These are phyloP conservation scores for Bimastos eiseni DNA, from an alignment of 2,888 invertebrate species.

Conservation along the genomic window DNA sequence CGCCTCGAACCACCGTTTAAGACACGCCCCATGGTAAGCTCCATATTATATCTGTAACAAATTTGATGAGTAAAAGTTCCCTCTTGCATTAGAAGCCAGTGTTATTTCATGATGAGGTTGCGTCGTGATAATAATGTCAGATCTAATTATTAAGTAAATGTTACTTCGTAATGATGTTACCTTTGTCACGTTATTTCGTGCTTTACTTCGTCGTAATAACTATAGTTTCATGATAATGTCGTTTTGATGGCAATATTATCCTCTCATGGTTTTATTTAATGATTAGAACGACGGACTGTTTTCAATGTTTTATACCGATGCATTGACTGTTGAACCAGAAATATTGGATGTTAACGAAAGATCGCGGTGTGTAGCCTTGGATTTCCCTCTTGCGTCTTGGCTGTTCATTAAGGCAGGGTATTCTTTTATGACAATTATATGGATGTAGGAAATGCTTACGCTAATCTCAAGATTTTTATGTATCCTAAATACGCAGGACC, in stretches of 20 bases:
- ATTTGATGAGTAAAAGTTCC: background rate
- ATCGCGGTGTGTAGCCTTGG: background rate
- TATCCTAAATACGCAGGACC: slow-evolving; percentile 37
- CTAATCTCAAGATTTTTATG: background rate
- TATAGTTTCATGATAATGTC: background rate
- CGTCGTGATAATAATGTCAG: background rate
- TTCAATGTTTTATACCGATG: background rate
- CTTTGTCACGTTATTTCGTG: background rate
- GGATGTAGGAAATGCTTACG: background rate
- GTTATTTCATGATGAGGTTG: background rate
- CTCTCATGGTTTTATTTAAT: background rate
- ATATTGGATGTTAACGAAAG: background rate
- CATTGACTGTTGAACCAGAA: background rate
- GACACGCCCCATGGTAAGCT: slow-evolving; percentile 37
- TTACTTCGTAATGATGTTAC: background rate
- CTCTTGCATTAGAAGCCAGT: background rate
- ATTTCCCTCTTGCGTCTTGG: background rate
- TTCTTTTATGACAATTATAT: too few species aligned
- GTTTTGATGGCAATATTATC: background rate
- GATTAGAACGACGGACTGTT: background rate
- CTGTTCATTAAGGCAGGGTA: background rate
- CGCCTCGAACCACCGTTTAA: slow-evolving; percentile 60
- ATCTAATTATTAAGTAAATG: background rate
- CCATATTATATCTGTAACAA: too few species aligned
- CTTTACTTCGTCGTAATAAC: background rate